Conservation (phyloP, 2,888 invertebrate species). For the Frankliniella intonsa region DNA sequence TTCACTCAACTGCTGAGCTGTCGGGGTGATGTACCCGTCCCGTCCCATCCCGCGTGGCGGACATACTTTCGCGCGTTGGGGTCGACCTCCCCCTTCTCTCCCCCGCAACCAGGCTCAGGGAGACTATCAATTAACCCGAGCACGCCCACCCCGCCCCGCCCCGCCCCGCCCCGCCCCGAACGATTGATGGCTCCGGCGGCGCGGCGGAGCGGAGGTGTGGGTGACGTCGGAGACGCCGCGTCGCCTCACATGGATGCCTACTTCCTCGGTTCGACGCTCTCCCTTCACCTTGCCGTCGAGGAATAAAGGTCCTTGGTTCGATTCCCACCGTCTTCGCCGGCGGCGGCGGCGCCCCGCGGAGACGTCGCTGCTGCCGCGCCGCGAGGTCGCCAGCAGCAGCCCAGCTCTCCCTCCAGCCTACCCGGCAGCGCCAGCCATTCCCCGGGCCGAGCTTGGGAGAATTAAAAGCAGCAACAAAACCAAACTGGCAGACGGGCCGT, state of each 20-base stretch:
- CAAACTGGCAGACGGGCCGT: not conserved
- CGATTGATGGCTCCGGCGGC: not conserved
- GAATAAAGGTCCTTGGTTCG: not conserved
- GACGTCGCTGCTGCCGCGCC: not conserved
- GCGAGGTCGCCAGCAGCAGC: not conserved
- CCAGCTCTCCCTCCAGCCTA: not conserved
- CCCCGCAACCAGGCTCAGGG: too few species aligned
- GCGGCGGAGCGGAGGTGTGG: not conserved
- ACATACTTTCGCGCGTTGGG: too few species aligned
- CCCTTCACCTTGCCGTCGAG: not conserved
- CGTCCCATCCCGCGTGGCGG: too few species aligned
- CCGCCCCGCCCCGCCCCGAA: too few species aligned
- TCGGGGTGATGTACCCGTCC: too few species aligned
- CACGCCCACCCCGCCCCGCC: too few species aligned
- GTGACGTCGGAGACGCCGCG: not conserved
- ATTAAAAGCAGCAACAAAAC: not conserved
- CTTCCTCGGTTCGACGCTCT: too few species aligned
- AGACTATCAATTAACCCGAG: not conserved
- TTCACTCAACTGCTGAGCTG: too few species aligned
- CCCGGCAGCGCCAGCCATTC: not conserved
- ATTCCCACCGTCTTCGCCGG: slow-evolving; percentile 4
- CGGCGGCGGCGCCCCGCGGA: not conserved
- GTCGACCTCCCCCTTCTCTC: too few species aligned
- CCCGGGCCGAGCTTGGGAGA: too few species aligned
- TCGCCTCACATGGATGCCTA: too few species aligned